phyloP scores from a whole-genome alignment of 2,888 invertebrate species.

The Drosophila pseudotalamancana region DNA sequence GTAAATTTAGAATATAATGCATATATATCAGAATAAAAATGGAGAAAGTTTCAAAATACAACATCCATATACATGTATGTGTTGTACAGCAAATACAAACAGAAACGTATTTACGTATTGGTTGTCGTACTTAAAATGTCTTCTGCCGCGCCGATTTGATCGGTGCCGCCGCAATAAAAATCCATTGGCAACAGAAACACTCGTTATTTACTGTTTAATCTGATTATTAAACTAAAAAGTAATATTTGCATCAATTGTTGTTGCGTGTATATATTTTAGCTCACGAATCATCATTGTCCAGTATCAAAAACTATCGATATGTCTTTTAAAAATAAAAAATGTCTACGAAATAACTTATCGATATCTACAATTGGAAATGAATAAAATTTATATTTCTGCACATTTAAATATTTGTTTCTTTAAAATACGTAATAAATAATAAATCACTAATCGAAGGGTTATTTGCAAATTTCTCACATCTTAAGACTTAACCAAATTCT shows the following conservation, averaged over 20 bases:
- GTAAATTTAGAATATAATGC: constrained; percentile 19
- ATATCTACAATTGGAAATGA: background rate
- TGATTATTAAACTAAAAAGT: constrained; percentile 24
- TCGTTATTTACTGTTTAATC: constrained; percentile 9
- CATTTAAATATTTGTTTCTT: too few relatives aligned
- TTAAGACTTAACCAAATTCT: background rate
- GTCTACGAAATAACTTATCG: constrained; percentile 13
- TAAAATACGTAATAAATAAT: background rate
- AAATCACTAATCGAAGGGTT: background rate
- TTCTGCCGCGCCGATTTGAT: constrained; percentile 80
- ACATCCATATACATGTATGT: background rate
- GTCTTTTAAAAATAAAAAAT: background rate
- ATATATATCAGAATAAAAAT: constrained; percentile 5
- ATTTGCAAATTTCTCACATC: background rate
- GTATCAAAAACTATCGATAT: constrained; percentile 11
- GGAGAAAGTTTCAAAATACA: constrained; percentile 33
- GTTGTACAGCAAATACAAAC: background rate
- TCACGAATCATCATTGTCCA: constrained; percentile 22
- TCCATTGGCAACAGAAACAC: constrained; percentile 70
- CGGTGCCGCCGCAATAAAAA: constrained; percentile 82
- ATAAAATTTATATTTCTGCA: background rate
- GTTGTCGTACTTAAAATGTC: constrained; percentile 80
- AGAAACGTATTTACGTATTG: background rate
- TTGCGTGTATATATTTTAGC: constrained; percentile 33
- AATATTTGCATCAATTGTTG: constrained; percentile 44